Evolutionary conservation across 2,113 vertebrate species (phyloP).

Genomic region (Notothenia coriiceps): DNA sequence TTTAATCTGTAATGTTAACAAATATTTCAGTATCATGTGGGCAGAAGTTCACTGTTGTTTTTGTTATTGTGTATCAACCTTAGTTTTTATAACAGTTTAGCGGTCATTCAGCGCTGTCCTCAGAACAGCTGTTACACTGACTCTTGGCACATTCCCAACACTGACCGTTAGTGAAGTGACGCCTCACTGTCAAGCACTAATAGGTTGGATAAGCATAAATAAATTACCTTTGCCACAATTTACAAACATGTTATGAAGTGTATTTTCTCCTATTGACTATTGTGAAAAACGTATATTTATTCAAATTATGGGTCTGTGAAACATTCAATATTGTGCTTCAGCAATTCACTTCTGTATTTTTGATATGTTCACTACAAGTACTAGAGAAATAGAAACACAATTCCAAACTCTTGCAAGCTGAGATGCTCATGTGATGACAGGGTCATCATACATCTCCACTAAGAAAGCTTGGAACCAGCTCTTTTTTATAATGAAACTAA

Average conservation of each 20-base stretch:
- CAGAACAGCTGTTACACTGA: conserved; percentile 50
- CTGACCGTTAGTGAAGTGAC: conserved; percentile 19
- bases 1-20: background rate
- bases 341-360: too few species aligned
- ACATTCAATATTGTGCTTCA: background rate
- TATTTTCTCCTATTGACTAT: too few species aligned
- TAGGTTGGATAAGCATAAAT: background rate
- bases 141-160: conserved; percentile 60
- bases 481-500: too few species aligned
- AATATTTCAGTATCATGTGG: background rate
- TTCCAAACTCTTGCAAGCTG: too few species aligned
- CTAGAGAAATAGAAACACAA: too few species aligned
- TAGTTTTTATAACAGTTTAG: conserved; percentile 18
- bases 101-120: conserved; percentile 5
- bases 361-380: too few species aligned
- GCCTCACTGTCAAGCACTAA: background rate
- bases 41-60: background rate
- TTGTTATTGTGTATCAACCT: background rate
- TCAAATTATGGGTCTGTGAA: background rate
- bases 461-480: too few species aligned
- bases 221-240: background rate
- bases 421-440: too few species aligned
- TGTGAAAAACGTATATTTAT: too few species aligned
- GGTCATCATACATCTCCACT: too few species aligned
- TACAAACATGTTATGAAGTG: background rate